Evolutionary conservation across 2,113 vertebrate genomes (phyloP).

Genomic region (Blennius ocellaris): DNA sequence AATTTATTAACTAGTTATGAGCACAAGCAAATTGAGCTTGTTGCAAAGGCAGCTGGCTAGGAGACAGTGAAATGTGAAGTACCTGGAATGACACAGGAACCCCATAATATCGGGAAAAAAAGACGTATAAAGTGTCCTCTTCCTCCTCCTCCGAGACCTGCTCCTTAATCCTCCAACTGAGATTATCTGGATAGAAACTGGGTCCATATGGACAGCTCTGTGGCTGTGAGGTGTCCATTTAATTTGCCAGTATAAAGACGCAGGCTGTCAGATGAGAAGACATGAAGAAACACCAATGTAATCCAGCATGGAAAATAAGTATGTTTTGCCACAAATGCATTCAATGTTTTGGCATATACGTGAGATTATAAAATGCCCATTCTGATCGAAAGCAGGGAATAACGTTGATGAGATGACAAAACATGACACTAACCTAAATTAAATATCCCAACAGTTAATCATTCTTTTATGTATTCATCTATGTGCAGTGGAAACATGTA

Average conservation of each 20-base stretch:
- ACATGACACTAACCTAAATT: too few relatives aligned
- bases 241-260: conserved; percentile 5
- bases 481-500: too few relatives aligned
- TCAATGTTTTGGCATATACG: too few relatives aligned
- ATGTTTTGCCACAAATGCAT: too few relatives aligned
- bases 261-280: neutral
- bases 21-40: neutral
- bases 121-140: neutral
- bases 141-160: conserved; percentile 21
- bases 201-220: conserved; percentile 41
- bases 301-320: too few relatives aligned
- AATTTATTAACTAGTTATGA: neutral
- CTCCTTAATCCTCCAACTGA: conserved; percentile 70
- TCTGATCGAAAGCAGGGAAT: too few relatives aligned
- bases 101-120: neutral
- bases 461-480: too few relatives aligned
- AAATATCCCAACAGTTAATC: too few relatives aligned
- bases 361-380: too few relatives aligned
- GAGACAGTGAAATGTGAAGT: conserved; percentile 20
- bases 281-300: neutral
- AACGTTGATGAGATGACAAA: too few relatives aligned
- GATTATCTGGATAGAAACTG: conserved; percentile 62
- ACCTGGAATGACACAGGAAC: conserved; percentile 36
- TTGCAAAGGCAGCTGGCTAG: neutral
- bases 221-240: conserved; percentile 26